Evolutionary conservation across 2,888 invertebrate species (phyloP).

Genomic region (Esperia sulphurella): DNA sequence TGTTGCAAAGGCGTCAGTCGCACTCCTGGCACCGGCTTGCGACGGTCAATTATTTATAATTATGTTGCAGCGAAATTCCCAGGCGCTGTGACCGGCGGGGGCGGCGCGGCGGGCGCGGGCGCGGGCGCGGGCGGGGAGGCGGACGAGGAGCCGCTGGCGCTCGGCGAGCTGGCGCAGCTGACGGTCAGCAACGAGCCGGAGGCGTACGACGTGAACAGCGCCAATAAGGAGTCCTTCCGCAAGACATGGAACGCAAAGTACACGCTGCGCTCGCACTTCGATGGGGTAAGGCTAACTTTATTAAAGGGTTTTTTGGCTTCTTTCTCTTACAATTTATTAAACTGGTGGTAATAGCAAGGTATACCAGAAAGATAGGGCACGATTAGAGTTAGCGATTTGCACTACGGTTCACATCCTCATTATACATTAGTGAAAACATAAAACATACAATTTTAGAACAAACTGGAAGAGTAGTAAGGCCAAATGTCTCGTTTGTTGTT

Average conservation of each 20-base stretch:
- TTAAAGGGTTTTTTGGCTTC: too few relatives aligned
- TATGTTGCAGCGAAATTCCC: slow-evolving; percentile 28
- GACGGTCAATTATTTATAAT: background rate
- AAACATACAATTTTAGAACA: too few relatives aligned
- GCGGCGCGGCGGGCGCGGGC: slow-evolving; percentile 16
- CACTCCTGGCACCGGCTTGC: background rate
- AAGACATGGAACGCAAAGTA: slow-evolving; percentile 99
- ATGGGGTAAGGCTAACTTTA: slow-evolving; percentile 77
- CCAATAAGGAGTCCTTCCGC: slow-evolving; percentile 91
- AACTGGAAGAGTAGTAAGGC: too few relatives aligned
- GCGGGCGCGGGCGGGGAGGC: slow-evolving; percentile 58
- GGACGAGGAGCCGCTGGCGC: slow-evolving; percentile 87
- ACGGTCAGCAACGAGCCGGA: slow-evolving; percentile 99
- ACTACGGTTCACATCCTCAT: too few relatives aligned
- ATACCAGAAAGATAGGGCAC: too few relatives aligned
- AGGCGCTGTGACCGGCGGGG: slow-evolving; percentile 33
- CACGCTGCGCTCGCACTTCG: slow-evolving; percentile 96
- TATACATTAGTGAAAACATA: too few relatives aligned
- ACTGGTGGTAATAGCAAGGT: too few relatives aligned
- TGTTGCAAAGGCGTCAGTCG: background rate
- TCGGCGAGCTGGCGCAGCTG: slow-evolving; percentile 97
- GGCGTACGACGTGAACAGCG: slow-evolving; percentile 88
- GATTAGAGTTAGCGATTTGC: too few relatives aligned
- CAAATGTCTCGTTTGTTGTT: too few relatives aligned
- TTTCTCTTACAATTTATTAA: too few relatives aligned